Base-by-base conservation (phyloP, 2,797 vertebrate species). In the Acanthurus tractus region DNA sequence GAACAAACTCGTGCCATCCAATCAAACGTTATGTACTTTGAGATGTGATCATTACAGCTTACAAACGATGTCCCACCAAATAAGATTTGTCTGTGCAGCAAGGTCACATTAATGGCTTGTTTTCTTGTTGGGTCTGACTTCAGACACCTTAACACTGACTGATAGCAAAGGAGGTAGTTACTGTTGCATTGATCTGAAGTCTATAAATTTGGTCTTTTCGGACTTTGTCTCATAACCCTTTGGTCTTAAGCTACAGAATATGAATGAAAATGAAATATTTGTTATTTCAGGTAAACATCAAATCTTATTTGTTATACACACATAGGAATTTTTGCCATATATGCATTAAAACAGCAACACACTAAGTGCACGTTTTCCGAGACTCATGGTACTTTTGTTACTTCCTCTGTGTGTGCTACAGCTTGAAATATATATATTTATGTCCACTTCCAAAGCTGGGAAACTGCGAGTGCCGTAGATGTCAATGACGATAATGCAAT, bases 401-500 rank as follows among this genome's bases (percentile, higher is more conserved):
- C 12, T 40, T 59, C 20, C 4, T 65, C 14, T 78, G 48, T 77
- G 53, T 74, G 29, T 34, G 6, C 5, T 71, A 38, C 46, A 76
- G 6, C 55, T 53, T 46, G 55, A 66, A 63, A 81, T 76, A 73
- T 59, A 70, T 57, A 81, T 69, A 81, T 79, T 62, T 69, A 62
- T 70, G 77, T 74, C 49, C 49, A 79, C 59, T 62, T 10, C 64
- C 40, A 18, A 78, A 76, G 63, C 57, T 63, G 52, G 79, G 90
- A 34, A 93, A 92, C 90, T 93, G 90, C 88, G 91, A 95, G 92
- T 91, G 74, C 88, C 89, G 73, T 94, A 93, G 94, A 96, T 97
- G 97, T 98, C 97, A 97, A 93, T 96, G 96, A 96, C 96, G 95
- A 97, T 97, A 96, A 97, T 96, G 92, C 94, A 96, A 96, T 96